A percentile compares a stretch with the other conserved stretches of the same genome.
These are phyloP conservation scores for Catalaphyllia jardinei DNA, from an alignment of 64 coral and sea anemone species.

Conservation along the genomic window DNA sequence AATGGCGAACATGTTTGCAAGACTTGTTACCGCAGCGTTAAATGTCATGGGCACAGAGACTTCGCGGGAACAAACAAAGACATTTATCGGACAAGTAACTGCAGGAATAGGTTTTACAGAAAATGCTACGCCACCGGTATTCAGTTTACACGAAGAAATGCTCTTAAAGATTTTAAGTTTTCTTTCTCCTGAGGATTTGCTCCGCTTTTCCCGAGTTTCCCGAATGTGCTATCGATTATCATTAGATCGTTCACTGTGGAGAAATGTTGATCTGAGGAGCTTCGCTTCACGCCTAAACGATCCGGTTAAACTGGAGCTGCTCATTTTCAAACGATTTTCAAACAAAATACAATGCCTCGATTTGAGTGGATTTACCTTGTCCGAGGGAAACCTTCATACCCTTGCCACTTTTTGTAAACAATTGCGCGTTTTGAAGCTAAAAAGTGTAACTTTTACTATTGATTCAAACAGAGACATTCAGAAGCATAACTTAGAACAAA, in stretches of 20 bases:
- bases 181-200: conserved; percentile 31
- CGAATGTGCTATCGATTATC: conserved; percentile 62
- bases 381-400: conserved; percentile 32
- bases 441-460: conserved; percentile 20
- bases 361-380: conserved; percentile 65
- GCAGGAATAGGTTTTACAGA: no score
- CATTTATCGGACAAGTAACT: no score
- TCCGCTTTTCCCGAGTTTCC: conserved; percentile 44
- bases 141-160: not conserved
- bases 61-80: no score
- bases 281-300: conserved; percentile 42
- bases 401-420: conserved; percentile 44
- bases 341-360: conserved; percentile 35
- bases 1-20: no score
- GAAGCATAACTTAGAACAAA: not conserved
- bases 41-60: no score
- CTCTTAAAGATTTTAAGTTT: not conserved
- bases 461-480: not conserved
- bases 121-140: not conserved
- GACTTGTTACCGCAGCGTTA: no score
- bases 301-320: conserved; percentile 10
- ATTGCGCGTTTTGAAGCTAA: conserved; percentile 51
- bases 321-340: conserved; percentile 13
- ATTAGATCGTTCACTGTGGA: conserved; percentile 61
- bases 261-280: conserved; percentile 40